These are phyloP conservation scores for Neodon shergylaensis DNA, from an alignment of 2,113 vertebrate species.

Conservation along the genomic window DNA sequence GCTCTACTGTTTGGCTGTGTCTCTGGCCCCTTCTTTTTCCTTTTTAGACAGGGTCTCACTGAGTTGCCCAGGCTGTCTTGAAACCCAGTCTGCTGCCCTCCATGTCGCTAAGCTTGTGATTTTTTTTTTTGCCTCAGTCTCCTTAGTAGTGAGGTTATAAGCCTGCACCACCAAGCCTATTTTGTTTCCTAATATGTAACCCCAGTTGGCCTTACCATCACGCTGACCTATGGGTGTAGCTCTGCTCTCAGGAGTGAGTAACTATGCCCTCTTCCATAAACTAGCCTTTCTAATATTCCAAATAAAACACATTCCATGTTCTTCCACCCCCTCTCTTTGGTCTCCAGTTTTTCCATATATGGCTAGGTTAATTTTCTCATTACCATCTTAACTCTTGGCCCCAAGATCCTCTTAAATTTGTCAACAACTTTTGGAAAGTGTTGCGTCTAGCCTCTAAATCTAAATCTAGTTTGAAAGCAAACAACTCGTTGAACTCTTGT, in stretches of 20 bases:
- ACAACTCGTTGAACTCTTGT: constrained; percentile 38
- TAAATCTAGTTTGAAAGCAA: constrained; percentile 55
- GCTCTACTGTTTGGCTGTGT: neutral
- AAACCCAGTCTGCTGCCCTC: neutral
- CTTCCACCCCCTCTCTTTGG: neutral
- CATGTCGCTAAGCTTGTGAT: neutral
- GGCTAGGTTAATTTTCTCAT: constrained; percentile 37
- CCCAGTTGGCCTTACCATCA: constrained; percentile 16
- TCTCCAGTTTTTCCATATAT: constrained; percentile 43
- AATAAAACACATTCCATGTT: neutral
- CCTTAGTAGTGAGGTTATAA: neutral
- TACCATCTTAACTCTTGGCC: constrained; percentile 39
- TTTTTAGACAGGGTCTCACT: neutral
- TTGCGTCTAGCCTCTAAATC: constrained; percentile 46
- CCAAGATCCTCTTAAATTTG: constrained; percentile 55
- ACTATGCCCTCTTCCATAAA: neutral
- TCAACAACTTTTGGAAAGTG: constrained; percentile 53
- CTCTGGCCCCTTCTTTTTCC: neutral
- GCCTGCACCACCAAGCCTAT: neutral
- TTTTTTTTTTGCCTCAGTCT: neutral
- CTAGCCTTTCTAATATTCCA: constrained; percentile 45
- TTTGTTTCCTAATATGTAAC: constrained; percentile 13
- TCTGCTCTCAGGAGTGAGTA: neutral
- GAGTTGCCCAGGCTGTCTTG: neutral
- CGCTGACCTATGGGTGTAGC: neutral